Evolutionary conservation across 2,797 vertebrate genomes (phyloP), one percentile per base, ranked within the genome.

Genomic region (Chromis chromis): DNA sequence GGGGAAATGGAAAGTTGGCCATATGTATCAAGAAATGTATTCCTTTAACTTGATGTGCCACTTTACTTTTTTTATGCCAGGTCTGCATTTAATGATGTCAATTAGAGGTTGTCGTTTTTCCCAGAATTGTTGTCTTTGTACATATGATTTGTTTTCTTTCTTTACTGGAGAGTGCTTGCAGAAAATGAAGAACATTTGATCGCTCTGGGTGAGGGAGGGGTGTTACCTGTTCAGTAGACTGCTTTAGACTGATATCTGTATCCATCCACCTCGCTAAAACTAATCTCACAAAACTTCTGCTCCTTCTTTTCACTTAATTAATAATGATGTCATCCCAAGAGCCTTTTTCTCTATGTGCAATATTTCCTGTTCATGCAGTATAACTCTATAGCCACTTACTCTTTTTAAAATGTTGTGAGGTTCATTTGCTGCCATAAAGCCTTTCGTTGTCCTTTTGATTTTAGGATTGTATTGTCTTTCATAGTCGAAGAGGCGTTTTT

Each of bases 251-350:
- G 27, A 44, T 81, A 68, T 82, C 56, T 79, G 78, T 65, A 52
- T 24, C 33, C 72, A 58, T 67, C 65, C 68, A 54, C 53, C 64
- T 79, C 0, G 27, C 65, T 54, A 16, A 25, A 12, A 59, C 70
- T 76, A 70, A 78, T 81, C 44, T 53, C 78, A 82, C 84, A 66
- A 70, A 36, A 77, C 58, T 50, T 70, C 72, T 77, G 70, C 75
- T 83, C 40, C 42, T 82, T 82, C 71, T 76, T 76, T 78, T 84
- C 78, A 82, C 82, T 77, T 85, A 82, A 83, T 89, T 88, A 89
- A 82, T 83, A 83, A 93, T 91, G 92, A 92, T 91, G 92, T 93
- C 92, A 92, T 91, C 86, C 84, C 82, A 54, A 83, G 71, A 92
- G 88, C 89, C 91, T 91, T 91, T 88, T 86, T 82, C 79, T 90